These are phyloP conservation scores for Thamnophis sirtalis DNA, from an alignment of 2,113 vertebrate genomes.

Conservation along the genomic window DNA sequence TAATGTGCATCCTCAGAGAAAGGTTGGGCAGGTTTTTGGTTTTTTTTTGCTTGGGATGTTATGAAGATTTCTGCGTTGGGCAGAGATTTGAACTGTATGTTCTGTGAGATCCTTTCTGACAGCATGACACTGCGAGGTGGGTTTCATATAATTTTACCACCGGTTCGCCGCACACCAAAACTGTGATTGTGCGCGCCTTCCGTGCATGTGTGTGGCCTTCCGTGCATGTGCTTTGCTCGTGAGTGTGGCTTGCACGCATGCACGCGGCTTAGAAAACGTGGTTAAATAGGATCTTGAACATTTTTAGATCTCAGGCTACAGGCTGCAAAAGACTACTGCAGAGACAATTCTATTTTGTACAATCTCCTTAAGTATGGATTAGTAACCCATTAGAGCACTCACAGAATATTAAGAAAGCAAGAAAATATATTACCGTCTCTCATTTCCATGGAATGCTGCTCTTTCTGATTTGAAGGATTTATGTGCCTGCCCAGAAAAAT, in stretches of 20 bases:
- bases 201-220: too few relatives aligned
- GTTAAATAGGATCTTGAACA: not conserved
- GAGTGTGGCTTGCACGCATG: too few relatives aligned
- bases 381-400: not conserved
- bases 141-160: too few relatives aligned
- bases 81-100: not conserved
- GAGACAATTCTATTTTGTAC: not conserved
- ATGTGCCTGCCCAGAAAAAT: conserved; percentile 51
- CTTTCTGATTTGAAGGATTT: conserved; percentile 34
- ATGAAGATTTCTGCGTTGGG: not conserved
- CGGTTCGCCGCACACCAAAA: too few relatives aligned
- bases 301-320: not conserved
- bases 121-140: not conserved
- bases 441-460: conserved; percentile 11
- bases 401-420: not conserved
- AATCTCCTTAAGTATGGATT: not conserved
- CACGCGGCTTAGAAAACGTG: too few relatives aligned
- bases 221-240: too few relatives aligned
- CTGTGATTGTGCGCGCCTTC: too few relatives aligned
- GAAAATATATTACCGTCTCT: conserved; percentile 62
- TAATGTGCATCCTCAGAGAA: not conserved
- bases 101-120: not conserved
- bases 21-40: not conserved
- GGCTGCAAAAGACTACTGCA: not conserved
- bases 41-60: not conserved